Conservation (phyloP, 2,113 vertebrate genomes). For the Lophius piscatorius region DNA sequence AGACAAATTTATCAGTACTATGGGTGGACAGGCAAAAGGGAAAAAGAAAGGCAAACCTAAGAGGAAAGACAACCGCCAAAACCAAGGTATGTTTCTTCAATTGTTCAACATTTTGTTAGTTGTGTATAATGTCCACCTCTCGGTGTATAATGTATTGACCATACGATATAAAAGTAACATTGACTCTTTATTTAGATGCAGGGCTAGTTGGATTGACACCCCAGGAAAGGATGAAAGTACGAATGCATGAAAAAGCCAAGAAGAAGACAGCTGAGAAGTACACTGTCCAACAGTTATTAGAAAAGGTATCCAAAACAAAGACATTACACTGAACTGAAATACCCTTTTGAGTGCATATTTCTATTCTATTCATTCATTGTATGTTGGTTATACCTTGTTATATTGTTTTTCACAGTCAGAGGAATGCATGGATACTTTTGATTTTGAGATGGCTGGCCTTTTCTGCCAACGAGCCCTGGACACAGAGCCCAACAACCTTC, state of each 20-base stretch:
- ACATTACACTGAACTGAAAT: background rate
- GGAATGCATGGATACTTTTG: constrained; percentile 83
- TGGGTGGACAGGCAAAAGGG: constrained; percentile 82
- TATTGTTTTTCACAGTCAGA: constrained; percentile 72
- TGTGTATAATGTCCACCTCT: background rate
- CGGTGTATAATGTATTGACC: background rate
- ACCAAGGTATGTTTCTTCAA: constrained; percentile 57
- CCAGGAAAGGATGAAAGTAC: constrained; percentile 81
- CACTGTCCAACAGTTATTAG: constrained; percentile 77
- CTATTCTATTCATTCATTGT: background rate
- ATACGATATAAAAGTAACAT: background rate
- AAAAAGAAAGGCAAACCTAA: constrained; percentile 82
- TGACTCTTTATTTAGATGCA: constrained; percentile 29
- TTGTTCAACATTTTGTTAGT: constrained; percentile 4
- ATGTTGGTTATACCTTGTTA: background rate
- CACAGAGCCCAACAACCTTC: constrained; percentile 78
- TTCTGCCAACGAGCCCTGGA: constrained; percentile 85
- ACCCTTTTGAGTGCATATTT: background rate
- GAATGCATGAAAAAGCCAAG: constrained; percentile 82
- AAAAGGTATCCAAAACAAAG: constrained; percentile 72
- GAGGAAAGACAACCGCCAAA: constrained; percentile 68
- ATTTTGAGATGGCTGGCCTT: constrained; percentile 82
- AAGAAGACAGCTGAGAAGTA: constrained; percentile 84
- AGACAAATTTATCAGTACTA: constrained; percentile 23
- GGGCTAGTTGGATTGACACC: constrained; percentile 69